Percentiles rank a stretch among this genome's conserved stretches.
These are phyloP conservation scores for Acipenser oxyrinchus DNA, from an alignment of 2,797 vertebrate genomes.

Conservation along the genomic window DNA sequence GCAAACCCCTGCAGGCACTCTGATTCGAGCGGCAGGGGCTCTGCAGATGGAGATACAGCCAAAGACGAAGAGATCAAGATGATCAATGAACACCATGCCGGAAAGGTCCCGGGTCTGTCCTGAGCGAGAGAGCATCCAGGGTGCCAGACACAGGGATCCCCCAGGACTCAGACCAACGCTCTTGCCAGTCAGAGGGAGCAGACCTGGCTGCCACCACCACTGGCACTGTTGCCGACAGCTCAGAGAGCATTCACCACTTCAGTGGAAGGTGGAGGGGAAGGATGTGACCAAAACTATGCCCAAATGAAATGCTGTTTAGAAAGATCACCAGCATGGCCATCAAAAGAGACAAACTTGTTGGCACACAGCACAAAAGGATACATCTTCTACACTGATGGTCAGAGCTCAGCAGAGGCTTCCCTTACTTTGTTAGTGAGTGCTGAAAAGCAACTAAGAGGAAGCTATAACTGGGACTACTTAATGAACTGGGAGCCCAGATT, in stretches of 20 bases:
- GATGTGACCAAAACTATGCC: too few relatives aligned
- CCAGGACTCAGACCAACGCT: constrained; percentile 59
- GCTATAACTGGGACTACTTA: constrained; percentile 63
- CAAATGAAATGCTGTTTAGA: constrained; percentile 34
- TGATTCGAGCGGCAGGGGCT: constrained; percentile 69
- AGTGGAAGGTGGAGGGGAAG: constrained; percentile 57
- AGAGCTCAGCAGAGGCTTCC: constrained; percentile 37
- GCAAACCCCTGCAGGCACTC: constrained; percentile 52
- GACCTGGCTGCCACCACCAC: constrained; percentile 27
- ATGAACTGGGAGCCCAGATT: constrained; percentile 77
- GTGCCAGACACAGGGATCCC: constrained; percentile 62
- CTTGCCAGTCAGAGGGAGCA: constrained; percentile 59
- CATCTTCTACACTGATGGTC: constrained; percentile 40
- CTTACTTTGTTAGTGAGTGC: constrained; percentile 45
- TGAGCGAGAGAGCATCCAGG: constrained; percentile 33
- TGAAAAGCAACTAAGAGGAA: constrained; percentile 46
- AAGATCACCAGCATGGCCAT: constrained; percentile 23
- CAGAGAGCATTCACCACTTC: constrained; percentile 53
- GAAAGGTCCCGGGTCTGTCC: constrained; percentile 41
- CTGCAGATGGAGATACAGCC: constrained; percentile 75
- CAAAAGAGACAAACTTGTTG: constrained; percentile 35
- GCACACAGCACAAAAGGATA: constrained; percentile 42
- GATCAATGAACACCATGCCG: constrained; percentile 67
- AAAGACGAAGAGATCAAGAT: constrained; percentile 85
- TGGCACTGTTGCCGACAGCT: constrained; percentile 38